Evolutionary conservation across 2,113 vertebrate genomes (phyloP).

Genomic region (Amphilophus citrinellus): DNA sequence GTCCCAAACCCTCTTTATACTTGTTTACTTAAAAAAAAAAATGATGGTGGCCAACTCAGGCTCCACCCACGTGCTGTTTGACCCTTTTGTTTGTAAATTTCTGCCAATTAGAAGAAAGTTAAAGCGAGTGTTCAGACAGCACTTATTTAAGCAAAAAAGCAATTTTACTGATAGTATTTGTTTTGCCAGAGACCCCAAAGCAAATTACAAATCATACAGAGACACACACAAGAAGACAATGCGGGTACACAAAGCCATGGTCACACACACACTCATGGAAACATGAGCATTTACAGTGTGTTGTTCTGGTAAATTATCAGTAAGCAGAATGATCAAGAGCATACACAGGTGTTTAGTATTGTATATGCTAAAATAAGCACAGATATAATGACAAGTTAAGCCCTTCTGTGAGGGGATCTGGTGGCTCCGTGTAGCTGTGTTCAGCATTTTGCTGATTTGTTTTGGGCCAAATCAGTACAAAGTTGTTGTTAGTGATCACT

Average conservation of each 20-base stretch:
- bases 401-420: neutral
- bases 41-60: neutral
- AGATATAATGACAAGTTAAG: neutral
- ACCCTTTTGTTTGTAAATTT: neutral
- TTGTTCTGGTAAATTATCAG: neutral
- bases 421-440: neutral
- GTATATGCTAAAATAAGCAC: neutral
- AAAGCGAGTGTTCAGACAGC: neutral
- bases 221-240: neutral
- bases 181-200: neutral
- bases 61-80: neutral
- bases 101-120: neutral
- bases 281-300: neutral
- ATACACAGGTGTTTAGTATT: neutral
- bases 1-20: neutral
- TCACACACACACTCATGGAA: neutral
- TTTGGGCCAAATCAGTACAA: neutral
- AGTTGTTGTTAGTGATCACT: neutral
- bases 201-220: neutral
- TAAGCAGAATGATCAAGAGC: neutral
- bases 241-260: neutral
- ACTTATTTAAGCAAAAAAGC: neutral
- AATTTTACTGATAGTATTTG: too few species aligned
- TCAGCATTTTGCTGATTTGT: neutral
- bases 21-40: neutral